A percentile compares a stretch with the other conserved stretches of the same genome.
Evolutionary conservation across 2,797 vertebrate species (phyloP).

Genomic region (Sebastes nivosus): DNA sequence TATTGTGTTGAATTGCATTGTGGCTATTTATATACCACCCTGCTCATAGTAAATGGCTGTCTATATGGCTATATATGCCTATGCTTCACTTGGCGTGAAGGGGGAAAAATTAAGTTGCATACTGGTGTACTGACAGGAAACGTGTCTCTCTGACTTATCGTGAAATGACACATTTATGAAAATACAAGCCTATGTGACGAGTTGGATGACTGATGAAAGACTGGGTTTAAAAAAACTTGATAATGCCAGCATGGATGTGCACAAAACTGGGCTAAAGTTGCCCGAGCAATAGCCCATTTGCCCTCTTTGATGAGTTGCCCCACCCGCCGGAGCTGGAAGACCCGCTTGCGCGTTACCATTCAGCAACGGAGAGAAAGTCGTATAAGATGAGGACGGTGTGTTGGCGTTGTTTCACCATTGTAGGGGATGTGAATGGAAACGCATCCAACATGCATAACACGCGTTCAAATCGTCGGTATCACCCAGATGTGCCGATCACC

Average conservation of each 20-base stretch:
- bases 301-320: too few species aligned
- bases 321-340: not conserved
- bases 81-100: not conserved
- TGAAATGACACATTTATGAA: not conserved
- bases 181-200: not conserved
- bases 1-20: not conserved
- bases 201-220: not conserved
- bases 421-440: too few species aligned
- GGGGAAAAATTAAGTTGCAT: not conserved
- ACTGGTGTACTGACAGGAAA: not conserved
- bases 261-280: not conserved
- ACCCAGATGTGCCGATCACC: too few species aligned
- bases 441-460: too few species aligned
- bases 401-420: not conserved
- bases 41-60: not conserved
- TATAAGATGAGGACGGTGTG: not conserved
- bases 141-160: not conserved
- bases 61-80: not conserved
- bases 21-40: not conserved
- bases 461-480: too few species aligned
- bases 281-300: too few species aligned
- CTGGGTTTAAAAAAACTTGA: not conserved
- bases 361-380: not conserved
- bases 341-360: not conserved
- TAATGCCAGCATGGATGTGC: not conserved